phyloP scores from a whole-genome alignment of 2,113 vertebrate genomes.

The Pelvicachromis taeniatus region DNA sequence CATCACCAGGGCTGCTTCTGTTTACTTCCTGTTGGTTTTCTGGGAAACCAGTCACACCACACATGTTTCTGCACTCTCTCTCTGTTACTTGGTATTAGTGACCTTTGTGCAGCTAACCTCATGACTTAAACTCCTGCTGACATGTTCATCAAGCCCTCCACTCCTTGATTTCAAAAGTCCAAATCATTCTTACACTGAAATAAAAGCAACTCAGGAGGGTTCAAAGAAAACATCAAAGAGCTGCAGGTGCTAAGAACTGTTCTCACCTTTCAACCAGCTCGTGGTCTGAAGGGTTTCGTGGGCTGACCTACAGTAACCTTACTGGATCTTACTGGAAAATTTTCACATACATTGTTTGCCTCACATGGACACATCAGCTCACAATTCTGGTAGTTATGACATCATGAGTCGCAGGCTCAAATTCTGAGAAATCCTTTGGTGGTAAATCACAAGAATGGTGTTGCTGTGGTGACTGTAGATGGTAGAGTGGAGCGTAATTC shows the following conservation, averaged over 20 bases:
- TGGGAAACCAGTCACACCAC: accelerated
- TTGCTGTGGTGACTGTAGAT: background rate
- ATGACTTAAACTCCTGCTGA: background rate
- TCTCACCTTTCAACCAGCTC: background rate
- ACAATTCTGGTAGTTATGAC: too few relatives aligned
- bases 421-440: background rate
- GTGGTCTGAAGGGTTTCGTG: background rate
- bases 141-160: background rate
- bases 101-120: background rate
- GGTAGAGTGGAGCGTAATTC: background rate
- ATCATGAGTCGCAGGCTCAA: accelerated
- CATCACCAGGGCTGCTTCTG: background rate
- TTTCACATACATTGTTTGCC: background rate
- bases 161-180: background rate
- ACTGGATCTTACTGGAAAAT: background rate
- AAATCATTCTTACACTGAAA: background rate
- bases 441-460: background rate
- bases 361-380: background rate
- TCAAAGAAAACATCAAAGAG: background rate
- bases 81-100: background rate
- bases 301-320: background rate
- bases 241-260: background rate
- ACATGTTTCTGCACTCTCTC: background rate
- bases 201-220: background rate
- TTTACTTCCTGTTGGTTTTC: background rate